Conservation (phyloP, 2,888 invertebrate species). For the Cheilosia soror region DNA sequence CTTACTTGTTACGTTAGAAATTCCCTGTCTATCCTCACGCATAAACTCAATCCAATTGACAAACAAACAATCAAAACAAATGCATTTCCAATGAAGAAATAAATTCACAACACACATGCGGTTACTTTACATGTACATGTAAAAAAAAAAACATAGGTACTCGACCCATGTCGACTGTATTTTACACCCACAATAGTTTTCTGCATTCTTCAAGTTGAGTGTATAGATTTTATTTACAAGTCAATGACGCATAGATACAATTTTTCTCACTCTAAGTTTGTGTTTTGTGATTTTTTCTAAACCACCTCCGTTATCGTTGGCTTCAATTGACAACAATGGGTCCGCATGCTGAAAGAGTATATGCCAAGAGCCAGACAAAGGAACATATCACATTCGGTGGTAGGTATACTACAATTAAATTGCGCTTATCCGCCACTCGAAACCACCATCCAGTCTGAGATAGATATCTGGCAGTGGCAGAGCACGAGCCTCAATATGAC, state of each 20-base stretch:
- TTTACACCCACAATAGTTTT: conserved; percentile 34
- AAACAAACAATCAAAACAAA: conserved; percentile 29
- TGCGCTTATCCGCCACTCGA: conserved; percentile 61
- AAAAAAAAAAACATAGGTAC: neutral
- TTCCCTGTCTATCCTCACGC: conserved; percentile 5
- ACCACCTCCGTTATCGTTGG: conserved; percentile 1
- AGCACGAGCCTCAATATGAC: conserved; percentile 55
- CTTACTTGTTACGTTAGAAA: neutral
- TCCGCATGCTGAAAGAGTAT: conserved; percentile 16
- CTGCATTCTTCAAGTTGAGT: conserved; percentile 30
- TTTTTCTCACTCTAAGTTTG: conserved; percentile 33
- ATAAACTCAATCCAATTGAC: conserved; percentile 23
- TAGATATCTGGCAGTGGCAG: conserved; percentile 60
- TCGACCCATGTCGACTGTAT: conserved; percentile 11
- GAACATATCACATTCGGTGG: conserved; percentile 47
- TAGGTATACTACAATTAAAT: conserved; percentile 54
- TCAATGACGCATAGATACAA: conserved; percentile 68
- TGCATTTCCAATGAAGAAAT: conserved; percentile 27
- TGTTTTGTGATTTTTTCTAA: neutral
- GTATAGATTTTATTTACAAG: conserved; percentile 62
- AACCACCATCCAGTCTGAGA: conserved; percentile 59
- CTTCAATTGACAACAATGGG: conserved; percentile 61
- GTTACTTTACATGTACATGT: conserved; percentile 14
- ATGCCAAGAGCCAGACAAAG: conserved; percentile 37
- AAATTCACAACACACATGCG: neutral